These are phyloP conservation scores for Psittacula derbiana DNA, from an alignment of 2,797 vertebrate genomes.

Conservation along the genomic window DNA sequence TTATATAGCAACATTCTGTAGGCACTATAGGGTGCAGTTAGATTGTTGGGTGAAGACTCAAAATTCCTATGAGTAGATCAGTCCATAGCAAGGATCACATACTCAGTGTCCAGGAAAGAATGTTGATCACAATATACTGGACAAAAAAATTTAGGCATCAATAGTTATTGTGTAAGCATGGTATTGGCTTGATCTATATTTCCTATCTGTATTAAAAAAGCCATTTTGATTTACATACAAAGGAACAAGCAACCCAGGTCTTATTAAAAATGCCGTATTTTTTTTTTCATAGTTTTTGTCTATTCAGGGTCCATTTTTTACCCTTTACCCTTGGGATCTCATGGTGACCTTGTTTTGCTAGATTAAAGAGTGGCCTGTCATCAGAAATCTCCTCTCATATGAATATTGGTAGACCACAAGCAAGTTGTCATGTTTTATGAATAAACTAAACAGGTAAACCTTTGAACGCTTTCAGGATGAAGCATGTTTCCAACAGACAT, in stretches of 20 bases:
- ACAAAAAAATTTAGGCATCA: not conserved
- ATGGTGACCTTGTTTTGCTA: not conserved
- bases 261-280: not conserved
- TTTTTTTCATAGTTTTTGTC: not conserved
- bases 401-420: not conserved
- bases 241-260: not conserved
- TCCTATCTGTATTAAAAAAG: not conserved
- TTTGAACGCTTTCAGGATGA: not conserved
- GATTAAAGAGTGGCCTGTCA: not conserved
- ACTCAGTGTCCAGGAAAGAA: not conserved
- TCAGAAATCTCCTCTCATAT: not conserved
- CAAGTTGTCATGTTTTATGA: not conserved
- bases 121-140: not conserved
- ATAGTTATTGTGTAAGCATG: not conserved
- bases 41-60: fast-evolving
- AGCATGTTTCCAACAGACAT: not conserved
- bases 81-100: not conserved
- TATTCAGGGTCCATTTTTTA: not conserved
- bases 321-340: not conserved
- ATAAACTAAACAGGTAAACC: not conserved
- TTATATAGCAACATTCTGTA: not conserved
- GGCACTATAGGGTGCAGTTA: not conserved
- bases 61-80: not conserved
- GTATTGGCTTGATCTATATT: not conserved
- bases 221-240: not conserved